Evolutionary conservation across 2,797 vertebrate species (phyloP), one percentile per base, ranked within the genome.

Genomic region (Scleropages formosus): DNA sequence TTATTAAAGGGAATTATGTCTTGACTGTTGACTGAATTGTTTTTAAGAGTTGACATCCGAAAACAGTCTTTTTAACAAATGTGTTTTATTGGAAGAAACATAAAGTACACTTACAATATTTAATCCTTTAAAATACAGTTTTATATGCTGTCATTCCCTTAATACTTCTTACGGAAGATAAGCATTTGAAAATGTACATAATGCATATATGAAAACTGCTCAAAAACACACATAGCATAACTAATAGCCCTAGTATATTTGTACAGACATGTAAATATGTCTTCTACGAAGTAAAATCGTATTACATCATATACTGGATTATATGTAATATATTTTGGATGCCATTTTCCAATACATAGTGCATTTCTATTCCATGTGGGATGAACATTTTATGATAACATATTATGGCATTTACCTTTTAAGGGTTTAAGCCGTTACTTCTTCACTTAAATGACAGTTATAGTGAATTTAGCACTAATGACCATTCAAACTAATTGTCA

Each of bases 11-110:
- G 71, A 53, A 13, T 69, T n/a, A 27, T 12, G n/a, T 58, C 20
- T 9, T 58, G 53, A 53, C 26, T 58, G 18, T 49, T 53, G 7
- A 47, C n/a, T 71, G 31, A 56, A 22, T 6, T 39, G 56, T 0
- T 72, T 59, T 59, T 39, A 7, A 72, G 27, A 44, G 58, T 27
- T 24, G 58, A 46, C n/a, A 47, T 44, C 46, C 60, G n/a, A 11
- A 72, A 8, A 46, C 56, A 72, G 9, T 39, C 44, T 60, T 60
- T 60, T 66, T 73, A 46, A 22, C 46, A 81, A 78, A 88, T 79
- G 65, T 77, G 83, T 85, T 76, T 79, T 72, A 72, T 72, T 60
- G 62, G 76, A 79, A 80, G 62, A 81, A 71, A 76, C 74, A 31
- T 6, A 47, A 20, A 72, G 60, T 60, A 46, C 26, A 46, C 31